These are phyloP conservation scores for Epizoanthus stellaris DNA, from an alignment of 92 coral and sea anemone genomes.

Conservation along the genomic window DNA sequence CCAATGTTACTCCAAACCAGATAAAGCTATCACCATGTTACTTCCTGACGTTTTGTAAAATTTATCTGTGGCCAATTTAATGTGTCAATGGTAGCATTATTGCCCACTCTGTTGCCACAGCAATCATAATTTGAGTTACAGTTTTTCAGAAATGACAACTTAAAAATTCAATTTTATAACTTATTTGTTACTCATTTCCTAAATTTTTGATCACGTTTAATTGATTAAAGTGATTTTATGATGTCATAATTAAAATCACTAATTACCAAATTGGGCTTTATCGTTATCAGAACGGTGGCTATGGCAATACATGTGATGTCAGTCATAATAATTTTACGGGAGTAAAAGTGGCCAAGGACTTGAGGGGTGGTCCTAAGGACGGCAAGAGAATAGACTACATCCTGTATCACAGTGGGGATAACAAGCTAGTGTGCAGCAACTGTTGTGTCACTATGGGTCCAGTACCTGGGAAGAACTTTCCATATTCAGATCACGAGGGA, in stretches of 20 bases:
- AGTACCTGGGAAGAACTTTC: conserved; percentile 81
- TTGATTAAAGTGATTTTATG: too few relatives aligned
- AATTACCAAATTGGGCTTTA: background rate
- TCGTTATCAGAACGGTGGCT: conserved; percentile 60
- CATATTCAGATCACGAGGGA: conserved; percentile 92
- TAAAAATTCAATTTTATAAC: too few relatives aligned
- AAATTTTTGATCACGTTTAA: too few relatives aligned
- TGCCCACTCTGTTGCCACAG: too few relatives aligned
- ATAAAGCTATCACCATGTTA: too few relatives aligned
- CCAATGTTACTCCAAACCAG: too few relatives aligned
- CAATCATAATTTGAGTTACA: too few relatives aligned
- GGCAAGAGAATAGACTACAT: conserved; percentile 94
- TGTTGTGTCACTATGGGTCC: conserved; percentile 85
- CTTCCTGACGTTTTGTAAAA: too few relatives aligned
- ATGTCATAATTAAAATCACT: background rate
- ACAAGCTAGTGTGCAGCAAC: conserved; percentile 61
- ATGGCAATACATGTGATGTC: conserved; percentile 92
- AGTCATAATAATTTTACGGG: conserved; percentile 76
- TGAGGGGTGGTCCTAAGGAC: conserved; percentile 75
- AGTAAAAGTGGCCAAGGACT: conserved; percentile 26
- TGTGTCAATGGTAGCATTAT: too few relatives aligned
- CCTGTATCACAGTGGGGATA: conserved; percentile 70
- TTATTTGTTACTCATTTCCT: too few relatives aligned
- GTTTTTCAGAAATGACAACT: too few relatives aligned
- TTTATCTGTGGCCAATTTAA: too few relatives aligned